Base-by-base conservation (phyloP, 1,140 invertebrate genomes). In the Bombus waltoni region DNA sequence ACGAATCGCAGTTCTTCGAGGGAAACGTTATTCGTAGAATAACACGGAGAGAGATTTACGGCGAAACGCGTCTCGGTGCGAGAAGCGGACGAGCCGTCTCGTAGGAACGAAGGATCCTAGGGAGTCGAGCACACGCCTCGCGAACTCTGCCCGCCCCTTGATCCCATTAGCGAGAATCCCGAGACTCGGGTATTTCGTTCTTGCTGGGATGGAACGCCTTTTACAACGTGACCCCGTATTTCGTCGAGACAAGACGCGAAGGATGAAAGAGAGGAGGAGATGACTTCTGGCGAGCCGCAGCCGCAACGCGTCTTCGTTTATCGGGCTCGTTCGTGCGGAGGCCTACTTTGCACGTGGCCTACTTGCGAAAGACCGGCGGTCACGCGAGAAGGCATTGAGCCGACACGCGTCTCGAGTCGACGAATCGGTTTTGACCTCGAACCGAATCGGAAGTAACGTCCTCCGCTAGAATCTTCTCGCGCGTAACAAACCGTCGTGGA, bases 291-390 rank as follows among this genome's bases (percentile, higher is more conserved):
- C 76, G 78, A 42, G 62, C 80, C 80, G 62, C 62, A 74, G 77
- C 38, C 78, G 70, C 80, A 82, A 85, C 47, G 84, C 77, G 72
- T 88, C 83, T 89, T 74, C 87, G 71, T 62, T 81, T 53, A n/a
- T 53, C 68, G 72, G 68, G 71, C 68, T 66, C 40, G 79, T 80
- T 88, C 77, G 70, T 25, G 86, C 86, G 77, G 86, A 93, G 91
- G 89, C 92, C 92, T 90, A 93, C 92, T 92, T 93, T 91, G 88
- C 76, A 83, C 87, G 77, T 91, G 91, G 90, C 92, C 92, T 89
- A 93, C 92, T 90, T 93, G 87, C 81, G 70, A 89, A 88, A 87
- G 83, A 91, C 65, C 89, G 86, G 81, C 82, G 90, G 87, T 91
- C 89, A 90, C 90, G 89, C 89, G 86, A 90, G 86, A 77, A 87